These are phyloP conservation scores for Tubiluchus corallicola DNA, from an alignment of 2,888 invertebrate genomes.

Conservation along the genomic window DNA sequence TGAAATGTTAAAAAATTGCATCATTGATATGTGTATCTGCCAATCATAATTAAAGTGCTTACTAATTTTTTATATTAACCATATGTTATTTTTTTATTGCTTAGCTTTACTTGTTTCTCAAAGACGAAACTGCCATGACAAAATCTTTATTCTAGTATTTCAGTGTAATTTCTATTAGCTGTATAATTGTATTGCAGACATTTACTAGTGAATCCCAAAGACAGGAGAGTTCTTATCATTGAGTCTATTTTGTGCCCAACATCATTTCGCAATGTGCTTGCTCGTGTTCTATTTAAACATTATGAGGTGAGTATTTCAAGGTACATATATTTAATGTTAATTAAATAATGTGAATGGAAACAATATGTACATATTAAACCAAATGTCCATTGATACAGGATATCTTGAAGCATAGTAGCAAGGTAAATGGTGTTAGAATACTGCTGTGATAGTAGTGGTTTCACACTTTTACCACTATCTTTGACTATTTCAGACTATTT, in stretches of 20 bases:
- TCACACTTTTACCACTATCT: too few relatives aligned
- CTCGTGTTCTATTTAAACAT: conserved; percentile 74
- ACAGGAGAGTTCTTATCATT: conserved; percentile 70
- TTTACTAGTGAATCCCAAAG: conserved; percentile 76
- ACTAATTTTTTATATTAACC: conserved; percentile 8
- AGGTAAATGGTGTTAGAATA: too few relatives aligned
- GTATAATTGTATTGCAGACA: conserved; percentile 38
- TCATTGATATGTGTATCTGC: background rate
- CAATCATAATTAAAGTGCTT: conserved; percentile 5
- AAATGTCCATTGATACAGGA: too few relatives aligned
- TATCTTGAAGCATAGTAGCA: too few relatives aligned
- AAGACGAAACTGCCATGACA: background rate
- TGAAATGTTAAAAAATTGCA: too few relatives aligned
- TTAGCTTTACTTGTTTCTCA: background rate
- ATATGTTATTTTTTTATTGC: conserved; percentile 6
- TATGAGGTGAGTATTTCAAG: conserved; percentile 57
- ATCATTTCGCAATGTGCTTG: conserved; percentile 62
- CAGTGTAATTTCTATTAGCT: conserved; percentile 7
- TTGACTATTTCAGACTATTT: too few relatives aligned
- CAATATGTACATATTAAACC: too few relatives aligned
- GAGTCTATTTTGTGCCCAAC: conserved; percentile 72
- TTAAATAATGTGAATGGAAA: too few relatives aligned
- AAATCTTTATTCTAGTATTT: background rate
- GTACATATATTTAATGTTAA: too few relatives aligned
- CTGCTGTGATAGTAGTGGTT: too few relatives aligned